Evolutionary conservation across 2,888 invertebrate genomes (phyloP).

Genomic region (Synanthedon formicaeformis): DNA sequence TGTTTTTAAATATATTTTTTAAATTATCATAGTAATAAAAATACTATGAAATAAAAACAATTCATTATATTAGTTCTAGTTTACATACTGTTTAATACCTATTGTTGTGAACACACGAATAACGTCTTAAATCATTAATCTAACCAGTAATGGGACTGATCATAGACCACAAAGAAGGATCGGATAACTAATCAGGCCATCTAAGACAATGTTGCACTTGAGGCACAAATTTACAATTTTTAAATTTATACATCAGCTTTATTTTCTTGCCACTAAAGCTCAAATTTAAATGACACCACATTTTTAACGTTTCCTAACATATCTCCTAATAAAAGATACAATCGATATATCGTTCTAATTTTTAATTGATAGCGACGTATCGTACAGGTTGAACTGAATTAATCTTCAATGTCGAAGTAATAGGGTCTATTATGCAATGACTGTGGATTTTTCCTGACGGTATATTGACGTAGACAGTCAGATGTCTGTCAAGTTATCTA

Average conservation of each 20-base stretch:
- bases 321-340: constrained; percentile 27
- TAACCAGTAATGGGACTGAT: constrained; percentile 38
- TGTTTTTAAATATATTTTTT: no score
- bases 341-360: constrained; percentile 24
- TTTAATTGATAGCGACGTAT: constrained; percentile 23
- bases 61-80: no score
- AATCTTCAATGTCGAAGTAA: no score
- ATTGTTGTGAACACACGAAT: not conserved
- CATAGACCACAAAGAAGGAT: constrained; percentile 21
- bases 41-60: no score
- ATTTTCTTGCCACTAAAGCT: not conserved
- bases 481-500: no score
- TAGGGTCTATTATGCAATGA: no score
- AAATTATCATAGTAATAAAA: no score
- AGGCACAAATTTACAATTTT: not conserved
- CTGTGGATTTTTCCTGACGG: no score
- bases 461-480: no score
- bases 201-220: not conserved
- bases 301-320: not conserved
- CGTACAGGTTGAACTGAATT: no score
- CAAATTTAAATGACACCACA: not conserved
- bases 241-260: not conserved
- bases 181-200: not conserved
- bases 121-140: constrained; percentile 41
- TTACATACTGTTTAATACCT: not conserved